Conservation (phyloP, 2,797 vertebrate species). For the Discoglossus pictus region DNA sequence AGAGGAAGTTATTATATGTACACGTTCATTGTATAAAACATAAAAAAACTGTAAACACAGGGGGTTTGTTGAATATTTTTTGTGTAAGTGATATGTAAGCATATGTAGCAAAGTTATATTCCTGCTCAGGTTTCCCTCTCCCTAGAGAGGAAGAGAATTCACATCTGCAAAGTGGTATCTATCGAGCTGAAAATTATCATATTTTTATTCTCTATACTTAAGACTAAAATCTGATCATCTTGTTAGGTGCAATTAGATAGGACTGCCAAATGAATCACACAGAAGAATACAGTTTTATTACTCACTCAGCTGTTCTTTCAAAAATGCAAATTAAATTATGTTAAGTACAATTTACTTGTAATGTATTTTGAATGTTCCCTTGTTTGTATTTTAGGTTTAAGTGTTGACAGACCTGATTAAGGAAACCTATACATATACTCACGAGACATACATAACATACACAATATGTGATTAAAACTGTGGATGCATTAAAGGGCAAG, state of each 20-base stretch:
- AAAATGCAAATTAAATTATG: constrained; percentile 40
- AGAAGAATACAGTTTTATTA: constrained; percentile 50
- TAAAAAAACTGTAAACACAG: constrained; percentile 32
- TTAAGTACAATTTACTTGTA: constrained; percentile 40
- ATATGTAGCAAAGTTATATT: constrained; percentile 38
- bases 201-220: neutral
- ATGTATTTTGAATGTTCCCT: constrained; percentile 46
- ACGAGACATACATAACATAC: constrained; percentile 38
- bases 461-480: constrained; percentile 28
- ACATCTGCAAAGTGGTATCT: constrained; percentile 47
- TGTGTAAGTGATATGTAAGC: constrained; percentile 43
- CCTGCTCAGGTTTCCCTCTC: constrained; percentile 41
- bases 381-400: constrained; percentile 36
- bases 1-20: constrained; percentile 10
- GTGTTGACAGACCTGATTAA: constrained; percentile 48
- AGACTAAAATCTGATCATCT: constrained; percentile 18
- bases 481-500: constrained; percentile 23
- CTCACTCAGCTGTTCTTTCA: constrained; percentile 45
- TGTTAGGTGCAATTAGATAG: constrained; percentile 31
- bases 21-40: constrained; percentile 11
- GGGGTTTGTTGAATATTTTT: constrained; percentile 41
- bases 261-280: constrained; percentile 50
- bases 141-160: constrained; percentile 29
- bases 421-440: constrained; percentile 37
- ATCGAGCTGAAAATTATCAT: constrained; percentile 17